phyloP scores from a whole-genome alignment of 2,113 vertebrate genomes.

The Albula glossodonta region DNA sequence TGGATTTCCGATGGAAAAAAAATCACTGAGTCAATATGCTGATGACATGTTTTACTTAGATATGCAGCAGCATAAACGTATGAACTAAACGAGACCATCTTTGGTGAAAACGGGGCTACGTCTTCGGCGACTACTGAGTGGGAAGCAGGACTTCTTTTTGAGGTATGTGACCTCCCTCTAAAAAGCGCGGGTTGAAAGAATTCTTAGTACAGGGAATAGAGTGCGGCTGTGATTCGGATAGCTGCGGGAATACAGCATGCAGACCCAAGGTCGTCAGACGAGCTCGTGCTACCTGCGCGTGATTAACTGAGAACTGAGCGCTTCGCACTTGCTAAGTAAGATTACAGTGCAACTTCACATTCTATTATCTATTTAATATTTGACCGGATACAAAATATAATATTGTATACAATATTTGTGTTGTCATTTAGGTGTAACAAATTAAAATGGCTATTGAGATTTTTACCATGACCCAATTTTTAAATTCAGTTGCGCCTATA shows the following conservation, averaged over 20 bases:
- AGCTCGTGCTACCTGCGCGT: not conserved
- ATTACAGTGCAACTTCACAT: not conserved
- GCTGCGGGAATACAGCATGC: not conserved
- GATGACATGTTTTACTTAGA: not conserved
- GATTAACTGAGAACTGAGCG: not conserved
- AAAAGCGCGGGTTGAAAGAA: not conserved
- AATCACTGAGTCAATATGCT: not conserved
- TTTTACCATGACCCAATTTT: not conserved
- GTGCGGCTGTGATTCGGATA: not conserved
- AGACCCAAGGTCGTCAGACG: not conserved
- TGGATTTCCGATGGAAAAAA: not conserved
- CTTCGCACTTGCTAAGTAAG: not conserved
- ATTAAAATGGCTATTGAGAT: not conserved
- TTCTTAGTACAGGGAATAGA: not conserved
- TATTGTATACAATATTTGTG: not conserved
- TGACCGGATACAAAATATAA: too few relatives aligned
- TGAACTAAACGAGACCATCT: not conserved
- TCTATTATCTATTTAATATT: too few relatives aligned
- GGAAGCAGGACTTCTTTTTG: not conserved
- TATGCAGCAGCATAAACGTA: not conserved
- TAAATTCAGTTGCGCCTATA: not conserved
- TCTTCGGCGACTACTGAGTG: not conserved
- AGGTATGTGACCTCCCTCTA: constrained; percentile 20
- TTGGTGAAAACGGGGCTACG: not conserved
- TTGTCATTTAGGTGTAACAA: not conserved